Evolutionary conservation across 2,113 vertebrate genomes (phyloP), one percentile per base, ranked within the genome.

Genomic region (Glaucomys volans): DNA sequence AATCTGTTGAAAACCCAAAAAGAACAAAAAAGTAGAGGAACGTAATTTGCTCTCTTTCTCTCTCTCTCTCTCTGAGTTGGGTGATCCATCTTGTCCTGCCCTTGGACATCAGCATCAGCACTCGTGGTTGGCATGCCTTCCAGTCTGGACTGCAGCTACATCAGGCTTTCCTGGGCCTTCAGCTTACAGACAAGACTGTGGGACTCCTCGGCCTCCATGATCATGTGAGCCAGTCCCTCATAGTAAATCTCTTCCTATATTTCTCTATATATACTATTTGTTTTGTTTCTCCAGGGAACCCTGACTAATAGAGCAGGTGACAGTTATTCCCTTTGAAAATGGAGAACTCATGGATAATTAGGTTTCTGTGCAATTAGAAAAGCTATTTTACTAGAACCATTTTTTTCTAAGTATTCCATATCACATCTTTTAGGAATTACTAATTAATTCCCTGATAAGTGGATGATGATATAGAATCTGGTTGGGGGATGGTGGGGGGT

Each of bases 351-450:
- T 2, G 20, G 47, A 17, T 90, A 42, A 57, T 82, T 82, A 84
- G 40, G 28, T 66, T 81, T 96, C 85, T 57, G 8, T 35, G 50
- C 35, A 87, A 9, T 94, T 81, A 90, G 84, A 80, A 93, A 94
- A 96, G 14, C 11, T 37, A 85, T 79, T 88, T 94, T 87, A 9
- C 40, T 69, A 66, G 62, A 92, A 88, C 57, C 7, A 50, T 66
- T 74, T 95, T 95, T 94, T 64, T n/a, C 47, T 72, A 79, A 50
- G 16, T 64, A 79, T 77, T 72, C 40, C 17, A 22, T 76, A 80
- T 77, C 12, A 72, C 12, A 69, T 52, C 79, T 93, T 24, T 76
- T 95, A 80, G 67, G 47, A 93, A 69, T 93, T 54, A 96, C 96
- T 97, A 98, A 98, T 88, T 80, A n/a, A n/a, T n/a, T n/a, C n/a